Conservation (phyloP, 2,113 vertebrate species). For the Gymnarchus niloticus region DNA sequence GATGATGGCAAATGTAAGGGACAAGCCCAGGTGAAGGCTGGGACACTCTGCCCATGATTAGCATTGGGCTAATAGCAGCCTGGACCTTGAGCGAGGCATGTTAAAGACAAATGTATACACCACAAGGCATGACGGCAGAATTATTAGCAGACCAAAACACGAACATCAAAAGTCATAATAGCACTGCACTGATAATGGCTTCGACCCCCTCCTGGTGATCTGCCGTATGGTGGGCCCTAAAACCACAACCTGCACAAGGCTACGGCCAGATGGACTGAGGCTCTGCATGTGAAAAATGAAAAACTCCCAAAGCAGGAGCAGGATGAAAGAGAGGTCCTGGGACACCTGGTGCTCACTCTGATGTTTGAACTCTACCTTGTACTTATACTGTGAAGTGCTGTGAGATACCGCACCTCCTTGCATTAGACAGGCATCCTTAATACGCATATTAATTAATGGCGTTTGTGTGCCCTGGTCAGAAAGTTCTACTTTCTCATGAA, state of each 20-base stretch:
- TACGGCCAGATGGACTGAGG: neutral
- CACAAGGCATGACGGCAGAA: neutral
- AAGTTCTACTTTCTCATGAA: constrained; percentile 56
- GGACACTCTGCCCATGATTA: neutral
- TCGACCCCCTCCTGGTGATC: neutral
- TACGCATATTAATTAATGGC: constrained; percentile 71
- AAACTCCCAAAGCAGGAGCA: neutral
- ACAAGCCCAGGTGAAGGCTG: neutral
- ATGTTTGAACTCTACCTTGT: constrained; percentile 62
- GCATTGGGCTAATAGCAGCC: neutral
- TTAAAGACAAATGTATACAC: neutral
- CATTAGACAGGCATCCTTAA: constrained; percentile 68
- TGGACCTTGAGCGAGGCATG: neutral
- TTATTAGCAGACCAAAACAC: no score
- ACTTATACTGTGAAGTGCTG: constrained; percentile 67
- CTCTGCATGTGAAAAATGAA: neutral
- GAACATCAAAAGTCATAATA: no score
- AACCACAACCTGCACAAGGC: neutral
- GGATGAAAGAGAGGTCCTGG: neutral
- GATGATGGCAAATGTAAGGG: neutral
- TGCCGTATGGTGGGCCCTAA: neutral
- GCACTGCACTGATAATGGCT: neutral
- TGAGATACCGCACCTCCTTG: constrained; percentile 65
- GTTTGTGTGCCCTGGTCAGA: constrained; percentile 61
- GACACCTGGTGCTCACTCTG: constrained; percentile 23